Evolutionary conservation across 2,888 invertebrate species (phyloP), one percentile per base, ranked within the genome.

Genomic region (Heliconius charithonia): DNA sequence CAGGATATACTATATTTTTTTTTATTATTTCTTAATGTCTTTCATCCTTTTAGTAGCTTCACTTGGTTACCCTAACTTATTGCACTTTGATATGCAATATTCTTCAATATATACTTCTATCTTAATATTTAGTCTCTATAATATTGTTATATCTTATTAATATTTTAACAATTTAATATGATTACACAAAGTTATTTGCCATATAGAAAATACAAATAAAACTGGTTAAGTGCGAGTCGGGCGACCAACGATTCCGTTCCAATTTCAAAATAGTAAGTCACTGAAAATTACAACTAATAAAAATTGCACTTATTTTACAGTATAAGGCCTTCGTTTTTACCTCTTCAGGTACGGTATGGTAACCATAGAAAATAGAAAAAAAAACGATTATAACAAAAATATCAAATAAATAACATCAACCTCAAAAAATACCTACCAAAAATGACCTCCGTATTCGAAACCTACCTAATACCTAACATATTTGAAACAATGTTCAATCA

Each of bases 401-500:
- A 32, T 9, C 7, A 37, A 37, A 29, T 29, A 29, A 4, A 29
- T 29, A 37, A 37, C 9, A 37, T 37, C 32, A 9, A 51, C 51
- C 2, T 16, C 19, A 19, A 65, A 65, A 65, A 65, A 4, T 63
- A 66, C n/a, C 12, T 66, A 65, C 65, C 29, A 65, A 19, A 66
- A 10, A 1, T 32, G 10, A 66, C n/a, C 12, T 66, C n/a, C 29
- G 37, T 37, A 66, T 12, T 19, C 19, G 6, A 51, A 12, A 56
- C 12, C n/a, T 22, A 10, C n/a, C 25, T 63, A 25, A n/a, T 62
- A 63, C 27, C 16, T 13, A 62, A 9, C 13, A 56, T 51, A 19
- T 37, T 72, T 72, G 22, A 32, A 59, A 72, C 59, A 37, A 59
- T 25, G 72, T n/a, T 37, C 72, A 72, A 59, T 72, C 56, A 56